Percentiles rank a stretch among this genome's conserved stretches.
Evolutionary conservation across 2,888 invertebrate species (phyloP).

Genomic region (Epinotia demarniana): DNA sequence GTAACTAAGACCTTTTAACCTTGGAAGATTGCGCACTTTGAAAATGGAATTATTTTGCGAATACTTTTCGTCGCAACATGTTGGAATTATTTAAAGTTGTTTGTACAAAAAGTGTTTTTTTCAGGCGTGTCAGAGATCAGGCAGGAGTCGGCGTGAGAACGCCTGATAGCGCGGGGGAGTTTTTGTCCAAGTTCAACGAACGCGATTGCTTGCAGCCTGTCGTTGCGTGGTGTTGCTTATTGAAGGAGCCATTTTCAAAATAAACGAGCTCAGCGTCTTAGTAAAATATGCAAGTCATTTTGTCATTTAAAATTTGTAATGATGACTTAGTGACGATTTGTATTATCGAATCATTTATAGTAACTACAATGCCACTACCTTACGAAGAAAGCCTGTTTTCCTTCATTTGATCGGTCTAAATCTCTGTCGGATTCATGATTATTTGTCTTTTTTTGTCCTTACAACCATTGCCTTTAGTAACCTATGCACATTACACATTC

Average conservation of each 20-base stretch:
- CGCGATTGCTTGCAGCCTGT: conserved; percentile 61
- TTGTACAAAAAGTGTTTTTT: conserved; percentile 57
- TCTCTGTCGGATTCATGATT: background rate
- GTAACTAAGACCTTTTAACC: too few relatives aligned
- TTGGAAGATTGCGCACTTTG: background rate
- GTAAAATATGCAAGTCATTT: conserved; percentile 15
- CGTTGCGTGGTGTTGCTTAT: conserved; percentile 11
- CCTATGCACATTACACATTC: background rate
- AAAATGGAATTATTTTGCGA: conserved; percentile 22
- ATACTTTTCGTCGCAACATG: conserved; percentile 21
- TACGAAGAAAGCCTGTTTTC: background rate
- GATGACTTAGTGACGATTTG: background rate
- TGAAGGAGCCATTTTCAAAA: conserved; percentile 17
- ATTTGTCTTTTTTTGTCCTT: background rate
- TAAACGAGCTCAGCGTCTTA: background rate
- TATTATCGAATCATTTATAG: too few relatives aligned
- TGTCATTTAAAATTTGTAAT: too few relatives aligned
- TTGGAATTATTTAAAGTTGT: conserved; percentile 36
- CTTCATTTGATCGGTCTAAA: background rate
- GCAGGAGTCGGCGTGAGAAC: conserved; percentile 74
- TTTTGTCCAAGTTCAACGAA: conserved; percentile 81
- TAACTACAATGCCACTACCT: too few relatives aligned
- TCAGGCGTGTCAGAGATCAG: conserved; percentile 76
- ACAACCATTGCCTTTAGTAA: background rate
- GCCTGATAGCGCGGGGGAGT: conserved; percentile 79